Conservation (phyloP, 2,797 vertebrate genomes). For the Malurus splendens region DNA sequence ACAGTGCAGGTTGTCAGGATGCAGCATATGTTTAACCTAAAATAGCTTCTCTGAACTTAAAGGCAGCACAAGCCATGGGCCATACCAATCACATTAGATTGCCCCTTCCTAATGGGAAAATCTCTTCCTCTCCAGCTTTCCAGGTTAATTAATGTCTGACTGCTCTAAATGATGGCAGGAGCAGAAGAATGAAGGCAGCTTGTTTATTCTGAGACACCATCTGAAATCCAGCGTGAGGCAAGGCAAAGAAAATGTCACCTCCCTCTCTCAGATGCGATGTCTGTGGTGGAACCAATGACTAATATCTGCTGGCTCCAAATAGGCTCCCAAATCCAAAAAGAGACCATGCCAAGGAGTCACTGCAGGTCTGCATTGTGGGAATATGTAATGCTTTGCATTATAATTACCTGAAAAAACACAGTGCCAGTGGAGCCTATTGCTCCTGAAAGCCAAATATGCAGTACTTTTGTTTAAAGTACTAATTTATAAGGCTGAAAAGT, state of each 20-base stretch:
- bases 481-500: neutral
- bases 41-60: slow-evolving; percentile 11
- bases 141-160: slow-evolving; percentile 4
- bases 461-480: neutral
- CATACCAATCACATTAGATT: neutral
- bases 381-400: neutral
- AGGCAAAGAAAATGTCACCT: neutral
- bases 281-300: neutral
- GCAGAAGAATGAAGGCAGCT: neutral
- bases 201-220: neutral
- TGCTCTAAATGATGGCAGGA: neutral
- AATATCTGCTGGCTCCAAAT: neutral
- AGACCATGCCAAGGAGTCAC: neutral
- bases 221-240: neutral
- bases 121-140: neutral
- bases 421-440: neutral
- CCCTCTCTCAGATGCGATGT: neutral
- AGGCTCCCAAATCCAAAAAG: neutral
- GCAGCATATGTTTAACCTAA: neutral
- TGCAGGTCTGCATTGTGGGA: neutral
- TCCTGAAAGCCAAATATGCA: neutral
- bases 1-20: neutral
- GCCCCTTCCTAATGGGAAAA: neutral
- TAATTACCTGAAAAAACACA: neutral
- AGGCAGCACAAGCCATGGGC: neutral